phyloP scores from a whole-genome alignment of 1,140 invertebrate genomes.

The Thalassaphorura encarpata region DNA sequence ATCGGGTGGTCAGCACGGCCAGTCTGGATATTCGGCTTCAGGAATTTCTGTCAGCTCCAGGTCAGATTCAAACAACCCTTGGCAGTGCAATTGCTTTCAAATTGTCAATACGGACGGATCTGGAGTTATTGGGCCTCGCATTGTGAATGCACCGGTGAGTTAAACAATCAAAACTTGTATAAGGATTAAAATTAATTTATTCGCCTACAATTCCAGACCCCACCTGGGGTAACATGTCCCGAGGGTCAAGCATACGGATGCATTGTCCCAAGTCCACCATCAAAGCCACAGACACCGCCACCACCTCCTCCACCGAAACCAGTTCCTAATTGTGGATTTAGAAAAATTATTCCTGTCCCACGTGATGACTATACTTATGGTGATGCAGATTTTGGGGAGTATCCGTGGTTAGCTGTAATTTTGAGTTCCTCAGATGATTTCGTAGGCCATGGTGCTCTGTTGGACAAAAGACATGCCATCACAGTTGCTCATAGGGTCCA shows the following conservation, averaged over 20 bases:
- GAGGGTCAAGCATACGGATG: constrained; percentile 1
- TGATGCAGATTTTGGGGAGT: constrained; percentile 37
- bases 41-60: too few relatives aligned
- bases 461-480: constrained; percentile 50
- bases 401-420: constrained; percentile 42
- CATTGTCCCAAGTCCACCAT: not conserved
- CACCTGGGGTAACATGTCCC: not conserved
- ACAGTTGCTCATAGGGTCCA: constrained; percentile 58
- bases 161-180: too few relatives aligned
- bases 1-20: too few relatives aligned
- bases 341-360: constrained; percentile 19
- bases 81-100: too few relatives aligned
- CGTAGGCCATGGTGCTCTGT: constrained; percentile 56
- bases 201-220: not conserved
- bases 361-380: constrained; percentile 21
- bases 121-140: too few relatives aligned
- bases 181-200: too few relatives aligned
- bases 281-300: too few relatives aligned
- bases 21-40: too few relatives aligned
- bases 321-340: constrained; percentile 22
- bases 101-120: too few relatives aligned
- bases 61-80: too few relatives aligned
- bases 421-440: constrained; percentile 45
- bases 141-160: too few relatives aligned
- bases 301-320: too few relatives aligned